Conservation (phyloP, 2,888 invertebrate species). For the Pterostichus madidus region DNA sequence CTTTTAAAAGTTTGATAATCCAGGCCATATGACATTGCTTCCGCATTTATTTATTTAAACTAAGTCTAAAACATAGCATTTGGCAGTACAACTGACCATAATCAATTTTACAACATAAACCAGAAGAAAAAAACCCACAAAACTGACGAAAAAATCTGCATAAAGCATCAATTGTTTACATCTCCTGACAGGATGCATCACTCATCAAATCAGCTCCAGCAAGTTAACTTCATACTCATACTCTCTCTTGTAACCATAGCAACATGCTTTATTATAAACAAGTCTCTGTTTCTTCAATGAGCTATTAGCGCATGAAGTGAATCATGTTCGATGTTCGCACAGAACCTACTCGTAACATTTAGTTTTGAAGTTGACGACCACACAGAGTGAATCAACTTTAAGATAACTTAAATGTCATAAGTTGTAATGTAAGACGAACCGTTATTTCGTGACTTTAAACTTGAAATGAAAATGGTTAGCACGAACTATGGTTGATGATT, state of each 20-base stretch:
- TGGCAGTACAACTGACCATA: no score
- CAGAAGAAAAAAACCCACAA: no score
- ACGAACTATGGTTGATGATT: not conserved
- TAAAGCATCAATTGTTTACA: conserved; percentile 1
- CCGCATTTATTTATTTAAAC: no score
- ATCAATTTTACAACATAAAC: no score
- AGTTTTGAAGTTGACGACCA: not conserved
- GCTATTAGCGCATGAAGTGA: not conserved
- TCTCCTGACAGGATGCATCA: conserved; percentile 1
- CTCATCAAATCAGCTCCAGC: not conserved
- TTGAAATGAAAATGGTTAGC: not conserved
- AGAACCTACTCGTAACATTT: not conserved
- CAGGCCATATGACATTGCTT: no score
- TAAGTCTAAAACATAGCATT: no score
- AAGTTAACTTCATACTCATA: conserved; percentile 6
- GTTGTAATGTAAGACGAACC: not conserved
- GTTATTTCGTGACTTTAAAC: conserved; percentile 7
- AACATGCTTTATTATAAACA: conserved; percentile 20
- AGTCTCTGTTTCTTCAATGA: conserved; percentile 37
- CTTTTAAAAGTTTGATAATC: no score
- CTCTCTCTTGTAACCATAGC: conserved; percentile 16
- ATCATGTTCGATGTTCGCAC: not conserved
- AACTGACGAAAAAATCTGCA: not conserved
- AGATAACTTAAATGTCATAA: not conserved
- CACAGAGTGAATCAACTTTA: conserved; percentile 1